Evolutionary conservation across 2,797 vertebrate species (phyloP).

Genomic region (Gobio occitaniae): DNA sequence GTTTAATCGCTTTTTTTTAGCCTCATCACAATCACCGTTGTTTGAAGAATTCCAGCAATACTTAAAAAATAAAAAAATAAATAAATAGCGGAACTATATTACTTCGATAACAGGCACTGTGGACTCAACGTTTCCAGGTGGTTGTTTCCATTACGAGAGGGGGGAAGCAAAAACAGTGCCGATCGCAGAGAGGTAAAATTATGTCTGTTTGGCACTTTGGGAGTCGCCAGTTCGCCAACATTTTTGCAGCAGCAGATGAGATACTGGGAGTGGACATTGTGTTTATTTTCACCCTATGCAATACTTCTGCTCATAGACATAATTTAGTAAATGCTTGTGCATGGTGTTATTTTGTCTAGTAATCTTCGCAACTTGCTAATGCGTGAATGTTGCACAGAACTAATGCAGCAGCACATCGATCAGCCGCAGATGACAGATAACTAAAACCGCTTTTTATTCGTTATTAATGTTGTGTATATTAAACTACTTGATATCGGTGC

Average conservation of each 20-base stretch:
- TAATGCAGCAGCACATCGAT: background rate
- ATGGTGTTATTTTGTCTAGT: background rate
- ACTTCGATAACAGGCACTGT: slow-evolving; percentile 23
- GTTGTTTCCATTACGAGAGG: slow-evolving; percentile 6
- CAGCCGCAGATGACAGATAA: slow-evolving; percentile 1
- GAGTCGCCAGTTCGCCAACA: slow-evolving; percentile 36
- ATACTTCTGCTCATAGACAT: background rate
- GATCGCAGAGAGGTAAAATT: slow-evolving; percentile 42
- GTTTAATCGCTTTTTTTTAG: slow-evolving; percentile 58
- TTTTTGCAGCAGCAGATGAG: slow-evolving; percentile 26
- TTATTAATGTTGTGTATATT: background rate
- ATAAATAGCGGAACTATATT: slow-evolving; percentile 26
- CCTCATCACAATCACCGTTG: slow-evolving; percentile 59
- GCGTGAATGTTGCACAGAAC: slow-evolving; percentile 4
- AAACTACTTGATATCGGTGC: background rate
- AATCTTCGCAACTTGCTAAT: background rate
- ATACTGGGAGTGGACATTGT: background rate
- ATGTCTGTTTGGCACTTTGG: slow-evolving; percentile 46
- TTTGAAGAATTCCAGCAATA: slow-evolving; percentile 57
- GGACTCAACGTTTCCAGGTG: background rate
- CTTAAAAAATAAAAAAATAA: slow-evolving; percentile 31
- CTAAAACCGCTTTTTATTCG: background rate
- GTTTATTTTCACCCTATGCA: background rate
- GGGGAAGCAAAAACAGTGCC: background rate
- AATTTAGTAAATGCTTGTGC: background rate